phyloP scores from a whole-genome alignment of 2,797 vertebrate genomes.

The Eremophila alpestris region DNA sequence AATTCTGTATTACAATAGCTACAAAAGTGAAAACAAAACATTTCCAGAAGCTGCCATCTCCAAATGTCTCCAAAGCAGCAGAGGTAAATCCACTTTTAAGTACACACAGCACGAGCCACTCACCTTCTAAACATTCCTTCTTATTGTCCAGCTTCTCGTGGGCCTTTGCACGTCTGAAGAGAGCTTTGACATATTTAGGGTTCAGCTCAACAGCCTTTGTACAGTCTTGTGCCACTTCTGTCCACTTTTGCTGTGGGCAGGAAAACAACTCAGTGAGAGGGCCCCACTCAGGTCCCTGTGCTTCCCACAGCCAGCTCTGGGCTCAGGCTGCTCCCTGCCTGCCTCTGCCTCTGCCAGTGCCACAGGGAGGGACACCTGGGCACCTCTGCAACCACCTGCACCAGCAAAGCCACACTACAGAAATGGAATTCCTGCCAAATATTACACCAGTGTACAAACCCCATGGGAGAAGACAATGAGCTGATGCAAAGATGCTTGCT shows the following conservation, averaged over 20 bases:
- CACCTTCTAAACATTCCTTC: conserved; percentile 97
- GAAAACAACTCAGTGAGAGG: neutral
- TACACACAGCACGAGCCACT: conserved; percentile 16
- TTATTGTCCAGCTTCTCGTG: conserved; percentile 96
- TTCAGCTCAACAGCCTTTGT: conserved; percentile 93
- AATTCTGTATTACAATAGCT: neutral
- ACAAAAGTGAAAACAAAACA: neutral
- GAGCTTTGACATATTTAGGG: conserved; percentile 95
- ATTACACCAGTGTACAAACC: neutral
- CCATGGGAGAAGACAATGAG: neutral
- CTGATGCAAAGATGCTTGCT: neutral
- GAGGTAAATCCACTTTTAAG: neutral
- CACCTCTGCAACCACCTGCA: neutral
- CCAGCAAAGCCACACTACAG: neutral
- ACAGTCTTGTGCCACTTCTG: conserved; percentile 94
- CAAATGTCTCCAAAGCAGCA: neutral
- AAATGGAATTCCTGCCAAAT: neutral
- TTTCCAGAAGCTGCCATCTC: neutral
- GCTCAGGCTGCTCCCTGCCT: neutral
- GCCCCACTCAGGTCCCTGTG: neutral
- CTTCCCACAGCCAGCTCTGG: neutral
- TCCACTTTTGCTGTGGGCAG: conserved; percentile 90
- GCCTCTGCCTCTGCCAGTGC: neutral
- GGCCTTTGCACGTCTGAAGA: conserved; percentile 96
- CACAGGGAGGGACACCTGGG: neutral